Evolutionary conservation across 2,888 invertebrate species (phyloP), one percentile per base, ranked within the genome.

Genomic region (Apotomis turbidana): DNA sequence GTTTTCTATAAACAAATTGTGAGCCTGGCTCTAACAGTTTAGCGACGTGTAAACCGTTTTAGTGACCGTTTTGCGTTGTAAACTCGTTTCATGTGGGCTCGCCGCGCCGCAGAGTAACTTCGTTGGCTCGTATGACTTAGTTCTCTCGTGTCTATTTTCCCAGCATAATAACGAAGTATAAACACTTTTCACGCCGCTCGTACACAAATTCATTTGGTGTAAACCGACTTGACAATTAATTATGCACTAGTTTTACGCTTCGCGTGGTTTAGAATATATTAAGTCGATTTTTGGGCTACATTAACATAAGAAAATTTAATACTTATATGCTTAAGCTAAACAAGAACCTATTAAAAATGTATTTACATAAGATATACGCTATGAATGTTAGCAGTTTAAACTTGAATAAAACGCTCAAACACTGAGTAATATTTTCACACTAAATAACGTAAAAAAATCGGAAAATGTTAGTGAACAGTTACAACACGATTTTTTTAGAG

Each of bases 1-100:
- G 71, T 71, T 68, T 68, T 68, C 63, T 68, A 68, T 72, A 63
- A 68, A 68, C 72, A 68, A 72, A 63, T 51, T 63, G 63, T 36
- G 44, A 58, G 46, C 52, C 57, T 38, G 44, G 59, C 59, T 64
- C 73, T 76, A 68, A 64, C 60, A 49, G 10, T 69, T 64, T 38
- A 59, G 15, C 58, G 67, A 73, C 71, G 73, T 73, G 73, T 76
- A 78, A 82, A 81, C 78, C 75, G 75, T 80, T 78, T 79, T 80
- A 81, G 81, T 80, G 80, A 80, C 80, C 79, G 83, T 81, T 85
- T 82, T 78, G 78, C 75, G 73, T 73, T 64, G 77, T 75, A 76
- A 80, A 78, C 77, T 79, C 74, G 77, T 78, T 80, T 78, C 71
- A 69, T 73, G 73, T 59, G 72, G 67, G 67, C 74, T 73, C 63